A percentile compares a stretch with the other conserved stretches of the same genome.
These are phyloP conservation scores for Naja naja DNA, from an alignment of 2,113 vertebrate species.

Conservation along the genomic window DNA sequence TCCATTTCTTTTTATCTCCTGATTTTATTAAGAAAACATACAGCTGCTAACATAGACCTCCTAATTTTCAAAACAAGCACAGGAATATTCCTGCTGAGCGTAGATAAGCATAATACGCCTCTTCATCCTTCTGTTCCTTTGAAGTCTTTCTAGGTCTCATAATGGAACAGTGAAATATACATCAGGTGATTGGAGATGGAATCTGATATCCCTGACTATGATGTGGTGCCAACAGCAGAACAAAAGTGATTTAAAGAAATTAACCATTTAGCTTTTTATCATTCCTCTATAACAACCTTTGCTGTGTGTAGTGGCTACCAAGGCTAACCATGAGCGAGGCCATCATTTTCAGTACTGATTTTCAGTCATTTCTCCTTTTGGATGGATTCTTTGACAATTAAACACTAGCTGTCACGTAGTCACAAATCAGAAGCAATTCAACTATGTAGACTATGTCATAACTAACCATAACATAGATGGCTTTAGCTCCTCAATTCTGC, in stretches of 20 bases:
- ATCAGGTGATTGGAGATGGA: constrained; percentile 16
- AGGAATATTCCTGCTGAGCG: constrained; percentile 16
- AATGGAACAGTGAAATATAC: not conserved
- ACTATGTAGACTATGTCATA: not conserved
- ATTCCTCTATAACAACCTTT: not conserved
- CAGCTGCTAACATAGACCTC: constrained; percentile 5
- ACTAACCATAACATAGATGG: not conserved
- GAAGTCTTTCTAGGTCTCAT: constrained; percentile 12
- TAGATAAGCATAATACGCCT: not conserved
- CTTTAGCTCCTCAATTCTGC: not conserved
- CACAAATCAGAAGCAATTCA: not conserved
- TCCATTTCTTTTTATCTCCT: constrained; percentile 14
- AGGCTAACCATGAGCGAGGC: not conserved
- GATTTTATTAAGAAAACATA: constrained; percentile 27
- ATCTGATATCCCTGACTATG: not conserved
- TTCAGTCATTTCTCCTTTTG: not conserved
- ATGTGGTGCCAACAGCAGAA: constrained; percentile 29
- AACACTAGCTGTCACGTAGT: not conserved
- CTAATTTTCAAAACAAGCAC: constrained; percentile 21
- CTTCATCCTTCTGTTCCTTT: constrained; percentile 24
- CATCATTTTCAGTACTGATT: not conserved
- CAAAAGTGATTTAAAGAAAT: not conserved
- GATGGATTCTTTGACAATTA: not conserved
- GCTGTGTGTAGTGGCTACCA: not conserved
- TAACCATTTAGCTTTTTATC: not conserved